Conservation (phyloP, 2,113 vertebrate species). For the Phyllostomus hastatus region DNA sequence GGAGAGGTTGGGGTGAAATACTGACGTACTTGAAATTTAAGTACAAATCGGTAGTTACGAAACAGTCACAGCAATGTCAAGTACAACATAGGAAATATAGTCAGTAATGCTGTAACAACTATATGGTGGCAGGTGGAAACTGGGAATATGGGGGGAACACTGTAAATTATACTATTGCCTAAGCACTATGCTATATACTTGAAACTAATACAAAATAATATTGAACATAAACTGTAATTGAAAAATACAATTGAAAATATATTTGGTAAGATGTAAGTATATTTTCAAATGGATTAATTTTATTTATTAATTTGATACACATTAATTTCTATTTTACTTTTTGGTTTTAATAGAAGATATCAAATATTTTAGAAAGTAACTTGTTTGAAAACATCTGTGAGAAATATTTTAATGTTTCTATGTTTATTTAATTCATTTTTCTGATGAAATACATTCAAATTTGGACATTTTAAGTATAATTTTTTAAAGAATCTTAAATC, state of each 20-base stretch:
- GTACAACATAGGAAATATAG: background rate
- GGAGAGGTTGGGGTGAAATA: background rate
- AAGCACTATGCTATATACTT: background rate
- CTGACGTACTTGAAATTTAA: background rate
- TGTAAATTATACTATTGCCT: background rate
- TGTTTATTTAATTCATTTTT: constrained; percentile 6
- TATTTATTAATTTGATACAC: background rate
- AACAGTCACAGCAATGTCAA: background rate
- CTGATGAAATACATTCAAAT: background rate
- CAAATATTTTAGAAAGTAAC: background rate
- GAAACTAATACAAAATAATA: background rate
- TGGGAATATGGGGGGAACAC: background rate
- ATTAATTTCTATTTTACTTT: background rate
- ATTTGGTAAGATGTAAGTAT: background rate
- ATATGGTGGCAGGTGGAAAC: background rate
- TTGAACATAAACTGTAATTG: background rate
- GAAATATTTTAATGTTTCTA: background rate
- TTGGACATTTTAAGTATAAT: background rate
- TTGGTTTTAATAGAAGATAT: background rate
- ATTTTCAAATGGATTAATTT: background rate
- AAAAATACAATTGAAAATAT: background rate
- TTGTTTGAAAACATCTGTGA: background rate
- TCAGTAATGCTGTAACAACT: background rate
- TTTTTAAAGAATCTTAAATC: background rate
- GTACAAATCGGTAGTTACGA: background rate